Base-by-base conservation (phyloP, 2,797 vertebrate genomes). In the Anabas testudineus region DNA sequence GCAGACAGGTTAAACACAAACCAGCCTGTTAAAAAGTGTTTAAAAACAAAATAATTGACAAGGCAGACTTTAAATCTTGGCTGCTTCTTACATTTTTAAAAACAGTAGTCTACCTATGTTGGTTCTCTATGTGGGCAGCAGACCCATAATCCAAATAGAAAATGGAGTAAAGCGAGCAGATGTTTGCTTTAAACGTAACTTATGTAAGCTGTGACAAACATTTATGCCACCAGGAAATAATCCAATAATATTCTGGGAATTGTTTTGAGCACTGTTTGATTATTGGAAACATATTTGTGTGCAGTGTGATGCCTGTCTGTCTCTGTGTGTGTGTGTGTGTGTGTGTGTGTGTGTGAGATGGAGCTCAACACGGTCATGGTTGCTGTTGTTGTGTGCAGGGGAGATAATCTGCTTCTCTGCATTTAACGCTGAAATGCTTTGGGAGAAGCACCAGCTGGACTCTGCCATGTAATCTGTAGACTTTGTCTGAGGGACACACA, bases 371-470 rank as follows among this genome's bases (percentile, higher is more conserved):
- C 30, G 28, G 63, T 34, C 61, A 62, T 70, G 34, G 21, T 16
- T 13, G 47, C 52, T 67, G 60, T 24, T 67, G 56, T 73, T 49
- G 47, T 76, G 75, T 69, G 34, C 16, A 46, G 53, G 7, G 34
- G 56, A 67, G 78, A 74, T 91, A 74, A 91, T 83, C 80, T 49
- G 39, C 52, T 13, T 64, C 77, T 56, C 24, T 18, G 81, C 22
- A 77, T 77, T 80, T 71, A 66, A 71, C 67, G 62, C 53, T 60
- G 45, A 69, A 67, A 67, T 43, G 46, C 49, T 55, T 18, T 85
- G 85, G 64, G 87, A 87, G 67, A 69, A 32, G 46, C 66, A 83
- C 62, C 90, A 91, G 76, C 85, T 91, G 87, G 78, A 73, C 56
- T 26, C 16, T 74, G 61, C 28, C 61, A 54, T 61, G 51, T 80